Evolutionary conservation across 2,113 vertebrate species (phyloP), one percentile per base, ranked within the genome.

Genomic region (Phalacrocorax brasilianus): DNA sequence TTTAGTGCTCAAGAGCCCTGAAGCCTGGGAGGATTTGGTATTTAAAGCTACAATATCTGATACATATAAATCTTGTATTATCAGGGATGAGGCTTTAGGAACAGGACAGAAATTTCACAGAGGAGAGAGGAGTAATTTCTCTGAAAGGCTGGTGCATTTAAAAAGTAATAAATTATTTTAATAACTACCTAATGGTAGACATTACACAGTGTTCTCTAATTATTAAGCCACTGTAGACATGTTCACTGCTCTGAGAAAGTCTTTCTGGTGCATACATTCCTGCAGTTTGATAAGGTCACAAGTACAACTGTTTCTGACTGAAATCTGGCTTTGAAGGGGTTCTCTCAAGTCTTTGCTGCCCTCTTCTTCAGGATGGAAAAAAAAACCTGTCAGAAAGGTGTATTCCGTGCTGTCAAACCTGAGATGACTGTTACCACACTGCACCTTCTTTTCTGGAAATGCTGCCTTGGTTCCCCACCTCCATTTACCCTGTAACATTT

Each of bases 91-190:
- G 61, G 49, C 61, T 92, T 61, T 32, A 55, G 77, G 53, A 91
- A 61, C 20, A 77, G 42, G 42, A 45, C 24, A 94, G 73, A 95
- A 84, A 85, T 78, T 93, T 72, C 73, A 78, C 42, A 42, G 49
- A 78, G 18, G 35, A 80, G 45, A 93, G 40, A 80, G 35, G 8
- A 89, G 76, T 71, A 62, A 92, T 96, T 91, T 95, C 26, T 35
- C 76, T 89, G 33, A 89, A 86, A 86, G 70, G 22, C 45, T 68
- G 52, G 45, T 72, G 33, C 56, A 27, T 91, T 95, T 92, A 77
- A 93, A 84, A 88, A 91, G 88, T 61, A 88, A 88, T 89, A 92
- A 84, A 88, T 93, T 92, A 94, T 84, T 96, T 96, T 81, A 88
- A 89, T 81, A 66, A 45, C 73, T 78, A 58, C 24, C 19, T 92